These are phyloP conservation scores for Balearica regulorum DNA, from an alignment of 2,797 vertebrate species.

Conservation along the genomic window DNA sequence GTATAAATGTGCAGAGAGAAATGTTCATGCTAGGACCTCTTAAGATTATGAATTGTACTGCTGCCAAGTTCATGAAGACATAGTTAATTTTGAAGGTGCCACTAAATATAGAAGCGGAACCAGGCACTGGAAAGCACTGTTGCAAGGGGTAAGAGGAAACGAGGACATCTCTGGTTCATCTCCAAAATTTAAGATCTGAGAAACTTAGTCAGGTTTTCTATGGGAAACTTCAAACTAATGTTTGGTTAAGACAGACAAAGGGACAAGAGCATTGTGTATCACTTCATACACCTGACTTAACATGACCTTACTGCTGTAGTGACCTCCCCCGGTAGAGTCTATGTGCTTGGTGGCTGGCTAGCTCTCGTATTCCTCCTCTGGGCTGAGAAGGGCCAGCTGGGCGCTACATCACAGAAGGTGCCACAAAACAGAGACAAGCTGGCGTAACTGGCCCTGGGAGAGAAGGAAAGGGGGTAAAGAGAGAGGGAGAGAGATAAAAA, in stretches of 20 bases:
- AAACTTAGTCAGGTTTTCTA: not conserved
- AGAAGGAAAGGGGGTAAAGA: not conserved
- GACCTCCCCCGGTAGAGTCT: not conserved
- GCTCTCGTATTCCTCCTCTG: fast-evolving
- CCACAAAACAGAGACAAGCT: not conserved
- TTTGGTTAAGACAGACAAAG: not conserved
- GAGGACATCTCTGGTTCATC: not conserved
- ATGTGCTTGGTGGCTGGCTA: not conserved
- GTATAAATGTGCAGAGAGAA: not conserved
- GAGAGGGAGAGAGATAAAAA: not conserved
- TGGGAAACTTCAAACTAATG: not conserved
- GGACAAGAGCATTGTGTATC: not conserved
- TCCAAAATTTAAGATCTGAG: not conserved
- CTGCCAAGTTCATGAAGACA: not conserved
- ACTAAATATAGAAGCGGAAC: not conserved
- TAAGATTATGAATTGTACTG: not conserved
- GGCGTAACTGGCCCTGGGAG: not conserved
- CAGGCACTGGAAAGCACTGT: not conserved
- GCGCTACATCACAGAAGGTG: not conserved
- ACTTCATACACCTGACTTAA: not conserved
- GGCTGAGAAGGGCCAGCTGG: not conserved
- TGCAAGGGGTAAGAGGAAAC: not conserved
- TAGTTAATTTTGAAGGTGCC: not conserved
- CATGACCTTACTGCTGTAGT: not conserved
- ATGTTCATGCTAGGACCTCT: not conserved